Conservation (phyloP, 2,113 vertebrate genomes). For the Dolichallabes microphthalmus region DNA sequence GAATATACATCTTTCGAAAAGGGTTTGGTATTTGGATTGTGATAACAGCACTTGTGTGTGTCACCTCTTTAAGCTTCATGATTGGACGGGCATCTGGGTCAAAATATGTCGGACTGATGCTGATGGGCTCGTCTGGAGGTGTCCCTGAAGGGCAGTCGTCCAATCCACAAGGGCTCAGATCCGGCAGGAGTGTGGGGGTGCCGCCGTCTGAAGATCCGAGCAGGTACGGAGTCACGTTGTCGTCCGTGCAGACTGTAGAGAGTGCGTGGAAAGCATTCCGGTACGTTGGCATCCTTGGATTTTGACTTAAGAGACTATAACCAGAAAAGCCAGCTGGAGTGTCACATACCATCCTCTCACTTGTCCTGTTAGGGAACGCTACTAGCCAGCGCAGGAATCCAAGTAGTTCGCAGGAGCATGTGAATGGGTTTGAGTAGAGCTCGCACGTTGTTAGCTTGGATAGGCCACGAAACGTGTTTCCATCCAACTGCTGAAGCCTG, state of each 20-base stretch:
- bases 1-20: constrained; percentile 92
- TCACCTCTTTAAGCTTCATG: constrained; percentile 84
- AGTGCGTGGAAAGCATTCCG: constrained; percentile 88
- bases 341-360: constrained; percentile 93
- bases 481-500: constrained; percentile 90
- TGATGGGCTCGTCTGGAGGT: constrained; percentile 78
- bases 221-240: constrained; percentile 73
- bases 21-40: constrained; percentile 89
- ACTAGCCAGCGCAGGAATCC: constrained; percentile 93
- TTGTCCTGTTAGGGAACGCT: constrained; percentile 87
- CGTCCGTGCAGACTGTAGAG: constrained; percentile 82
- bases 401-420: constrained; percentile 93
- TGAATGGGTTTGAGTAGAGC: constrained; percentile 97
- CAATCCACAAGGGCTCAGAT: constrained; percentile 79
- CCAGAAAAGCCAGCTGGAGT: constrained; percentile 84
- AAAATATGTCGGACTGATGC: constrained; percentile 73
- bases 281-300: constrained; percentile 78
- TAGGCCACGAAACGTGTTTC: constrained; percentile 83
- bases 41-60: constrained; percentile 82
- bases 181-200: constrained; percentile 71
- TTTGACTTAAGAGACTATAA: constrained; percentile 90
- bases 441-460: constrained; percentile 89
- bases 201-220: constrained; percentile 62
- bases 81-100: constrained; percentile 77
- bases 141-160: constrained; percentile 91